Base-by-base conservation (phyloP, 2,888 invertebrate species). In the Philaethria dido region DNA sequence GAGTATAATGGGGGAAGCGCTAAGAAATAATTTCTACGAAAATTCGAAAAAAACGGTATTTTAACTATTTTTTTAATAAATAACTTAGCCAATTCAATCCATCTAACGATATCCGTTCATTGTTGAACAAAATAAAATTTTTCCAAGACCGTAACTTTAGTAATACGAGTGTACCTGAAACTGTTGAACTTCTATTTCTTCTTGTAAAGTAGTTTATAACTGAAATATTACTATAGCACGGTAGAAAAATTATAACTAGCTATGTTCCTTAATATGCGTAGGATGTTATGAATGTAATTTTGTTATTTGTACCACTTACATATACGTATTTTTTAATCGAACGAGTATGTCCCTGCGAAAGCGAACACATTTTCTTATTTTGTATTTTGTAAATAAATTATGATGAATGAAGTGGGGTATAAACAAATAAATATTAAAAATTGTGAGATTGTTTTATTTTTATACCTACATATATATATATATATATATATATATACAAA, bases 331-430 rank as follows among this genome's bases (percentile, higher is more conserved):
- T 74, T 70, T 73, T 71, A 70, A 71, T 69, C 67, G 60, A 71
- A 73, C 67, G 63, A 64, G 69, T 69, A 65, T 61, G 69, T 70
- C 63, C 71, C 69, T 33, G 48, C n/a, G n/a, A n/a, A n/a, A n/a
- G n/a, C 50, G 72, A 69, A 71, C 71, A 73, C 73, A 72, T 69
- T 74, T 52, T 76, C 77, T 80, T 78, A 44, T 78, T 83, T 87
- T 86, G 82, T 85, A 86, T 85, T 88, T 88, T 92, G 92, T 92
- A 92, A 85, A 92, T 92, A 92, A 77, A 88, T 82, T 86, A 84
- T 88, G 86, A 83, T 73, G 83, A 82, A 80, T 82, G 80, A 83
- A 81, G 74, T 80, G 85, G 84, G 83, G 81, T 88, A 86, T 83
- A 85, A 90, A 88, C 90, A 88, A 92, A 92, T 67, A 64, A 72